phyloP scores from a whole-genome alignment of 2,888 invertebrate species.

The Camponotus fellah region DNA sequence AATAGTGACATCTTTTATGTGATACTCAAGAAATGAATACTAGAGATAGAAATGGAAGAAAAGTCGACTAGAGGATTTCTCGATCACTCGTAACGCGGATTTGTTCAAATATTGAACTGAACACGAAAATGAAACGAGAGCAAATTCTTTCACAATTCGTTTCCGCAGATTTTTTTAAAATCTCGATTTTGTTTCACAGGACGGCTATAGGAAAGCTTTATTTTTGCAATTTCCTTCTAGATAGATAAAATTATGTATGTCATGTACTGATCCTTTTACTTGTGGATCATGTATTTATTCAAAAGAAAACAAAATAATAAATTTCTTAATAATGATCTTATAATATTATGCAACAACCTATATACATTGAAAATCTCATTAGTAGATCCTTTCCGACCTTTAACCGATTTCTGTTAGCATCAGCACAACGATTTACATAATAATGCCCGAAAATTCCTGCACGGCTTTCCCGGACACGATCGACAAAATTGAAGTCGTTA shows the following conservation, averaged over 20 bases:
- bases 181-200: constrained; percentile 4
- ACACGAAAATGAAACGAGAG: constrained; percentile 8
- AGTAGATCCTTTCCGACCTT: background rate
- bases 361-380: constrained; percentile 24
- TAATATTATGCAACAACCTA: background rate
- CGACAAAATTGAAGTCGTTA: constrained; percentile 44
- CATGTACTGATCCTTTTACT: background rate
- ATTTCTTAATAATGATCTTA: constrained; percentile 12
- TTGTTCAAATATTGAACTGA: constrained; percentile 17
- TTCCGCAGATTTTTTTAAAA: constrained; percentile 25
- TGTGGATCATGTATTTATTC: background rate
- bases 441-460: constrained; percentile 35
- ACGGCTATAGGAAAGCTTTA: background rate
- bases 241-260: background rate
- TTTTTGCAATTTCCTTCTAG: background rate
- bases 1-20: constrained; percentile 11
- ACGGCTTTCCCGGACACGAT: background rate
- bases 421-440: constrained; percentile 50
- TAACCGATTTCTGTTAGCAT: constrained; percentile 16
- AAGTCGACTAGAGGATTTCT: constrained; percentile 6
- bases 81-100: constrained; percentile 8
- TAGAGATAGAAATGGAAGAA: constrained; percentile 12
- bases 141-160: constrained; percentile 8
- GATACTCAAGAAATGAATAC: background rate
- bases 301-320: background rate